Percentiles rank a stretch among this genome's conserved stretches.
Conservation (phyloP, 2,113 vertebrate species). For the Sterrhoptilus dennistouni region DNA sequence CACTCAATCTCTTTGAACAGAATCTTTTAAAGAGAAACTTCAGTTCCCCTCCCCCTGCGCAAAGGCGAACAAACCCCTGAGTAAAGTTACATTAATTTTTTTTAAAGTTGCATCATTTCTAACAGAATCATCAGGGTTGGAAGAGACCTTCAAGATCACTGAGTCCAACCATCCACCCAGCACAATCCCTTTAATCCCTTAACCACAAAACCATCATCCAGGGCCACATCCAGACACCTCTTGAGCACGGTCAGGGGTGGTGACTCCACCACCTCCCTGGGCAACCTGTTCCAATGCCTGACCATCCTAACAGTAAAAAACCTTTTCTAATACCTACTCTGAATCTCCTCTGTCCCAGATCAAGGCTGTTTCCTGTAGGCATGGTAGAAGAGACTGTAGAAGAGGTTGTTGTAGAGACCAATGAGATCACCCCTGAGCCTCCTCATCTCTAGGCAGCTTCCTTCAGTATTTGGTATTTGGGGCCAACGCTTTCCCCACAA, state of each 20-base stretch:
- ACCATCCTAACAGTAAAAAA: neutral
- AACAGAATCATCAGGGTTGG: neutral
- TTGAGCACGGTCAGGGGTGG: accelerated
- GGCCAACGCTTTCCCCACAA: accelerated
- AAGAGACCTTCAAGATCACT: neutral
- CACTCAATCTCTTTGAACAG: neutral
- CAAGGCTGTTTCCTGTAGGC: neutral
- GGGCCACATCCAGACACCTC: neutral
- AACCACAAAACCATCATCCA: neutral
- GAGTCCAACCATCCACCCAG: neutral
- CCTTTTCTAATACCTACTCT: neutral
- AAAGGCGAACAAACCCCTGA: neutral
- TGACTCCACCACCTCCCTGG: neutral
- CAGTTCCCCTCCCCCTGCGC: neutral
- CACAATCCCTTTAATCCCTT: neutral
- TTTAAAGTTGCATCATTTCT: neutral
- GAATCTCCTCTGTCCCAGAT: neutral
- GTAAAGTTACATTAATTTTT: neutral
- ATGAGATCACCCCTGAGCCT: neutral
- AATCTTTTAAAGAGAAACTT: neutral
- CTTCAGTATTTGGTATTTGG: neutral
- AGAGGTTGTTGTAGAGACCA: neutral
- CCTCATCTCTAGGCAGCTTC: neutral
- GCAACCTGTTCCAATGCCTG: neutral
- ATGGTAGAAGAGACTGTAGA: neutral